A percentile compares a stretch with the other conserved stretches of the same genome.
Evolutionary conservation across 2,113 vertebrate genomes (phyloP).

Genomic region (Menura novaehollandiae): DNA sequence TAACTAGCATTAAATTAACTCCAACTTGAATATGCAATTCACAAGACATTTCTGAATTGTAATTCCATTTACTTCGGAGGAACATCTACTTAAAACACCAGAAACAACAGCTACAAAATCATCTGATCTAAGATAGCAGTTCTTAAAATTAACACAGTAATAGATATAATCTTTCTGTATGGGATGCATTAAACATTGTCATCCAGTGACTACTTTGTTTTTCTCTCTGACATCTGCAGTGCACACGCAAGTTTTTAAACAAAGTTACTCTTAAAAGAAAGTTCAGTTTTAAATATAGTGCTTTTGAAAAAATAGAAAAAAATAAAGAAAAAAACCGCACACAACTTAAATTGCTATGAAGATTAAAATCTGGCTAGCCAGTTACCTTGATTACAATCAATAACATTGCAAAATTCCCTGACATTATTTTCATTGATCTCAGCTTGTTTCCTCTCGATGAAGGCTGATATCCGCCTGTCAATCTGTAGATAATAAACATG

Average conservation of each 20-base stretch:
- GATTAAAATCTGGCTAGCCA: constrained; percentile 63
- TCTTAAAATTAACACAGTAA: background rate
- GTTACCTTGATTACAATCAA: constrained; percentile 99
- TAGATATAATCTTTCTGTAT: background rate
- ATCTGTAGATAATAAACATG: constrained; percentile 82
- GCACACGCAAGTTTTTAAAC: background rate
- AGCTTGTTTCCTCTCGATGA: constrained; percentile 99
- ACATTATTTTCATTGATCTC: constrained; percentile 99
- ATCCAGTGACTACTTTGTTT: background rate
- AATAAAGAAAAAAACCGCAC: background rate
- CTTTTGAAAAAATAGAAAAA: background rate
- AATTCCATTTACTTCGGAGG: background rate
- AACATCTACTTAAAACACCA: background rate
- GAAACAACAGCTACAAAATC: background rate
- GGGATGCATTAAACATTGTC: background rate
- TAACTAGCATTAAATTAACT: background rate
- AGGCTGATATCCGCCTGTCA: constrained; percentile 98
- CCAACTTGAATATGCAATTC: background rate
- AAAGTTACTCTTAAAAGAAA: constrained; percentile 12
- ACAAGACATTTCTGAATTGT: background rate
- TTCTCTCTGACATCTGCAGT: background rate
- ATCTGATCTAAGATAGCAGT: background rate
- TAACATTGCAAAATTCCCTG: constrained; percentile 99
- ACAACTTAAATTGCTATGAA: constrained; percentile 48
- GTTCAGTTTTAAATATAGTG: background rate